Evolutionary conservation across 2,113 vertebrate genomes (phyloP), one percentile per base, ranked within the genome.

Genomic region (Ia io): DNA sequence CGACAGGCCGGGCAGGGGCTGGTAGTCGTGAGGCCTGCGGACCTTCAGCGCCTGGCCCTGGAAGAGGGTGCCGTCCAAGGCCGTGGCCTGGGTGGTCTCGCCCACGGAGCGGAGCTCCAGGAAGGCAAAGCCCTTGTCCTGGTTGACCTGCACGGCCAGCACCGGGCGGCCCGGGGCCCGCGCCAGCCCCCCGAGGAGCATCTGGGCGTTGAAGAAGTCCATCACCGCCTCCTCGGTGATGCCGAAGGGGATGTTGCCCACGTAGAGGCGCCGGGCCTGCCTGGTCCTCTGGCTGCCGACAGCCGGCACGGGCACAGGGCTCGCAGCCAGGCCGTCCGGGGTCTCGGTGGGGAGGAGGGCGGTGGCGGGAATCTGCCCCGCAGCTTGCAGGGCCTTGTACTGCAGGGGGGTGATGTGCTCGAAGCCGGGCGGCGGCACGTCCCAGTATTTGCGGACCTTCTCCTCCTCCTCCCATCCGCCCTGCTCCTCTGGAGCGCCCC

Each of bases 341-440:
- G 99, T 99, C 98, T 99, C 99, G 83, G 99, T 99, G 32, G 99
- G 99, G 83, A 99, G 98, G 3, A 99, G 98, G 73, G 99, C 99
- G 35, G 99, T 99, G 91, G 99, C 99, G 93, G 99, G 99, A 96
- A 99, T 99, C 97, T 99, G 99, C 91, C 99, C 99, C 30, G 99
- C 99, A 97, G 99, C 99, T 98, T 99, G 99, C 99, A 99, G 99
- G 97, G 99, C 99, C 98, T 99, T 99, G 98, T 99, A 99, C 98
- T 99, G 99, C 99, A 99, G 99, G 74, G 99, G 99, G 22, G 99
- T 99, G 97, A 99, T 99, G 98, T 99, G 99, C 93, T 99, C 99
- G 44, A 99, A 99, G 47, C 99, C 99, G 1, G 98, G 99, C 0
- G 99, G 99, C 0, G 99, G 99, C 25, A 99, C 99, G 91, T 99